phyloP scores from a whole-genome alignment of 2,797 vertebrate genomes.

The Cichlasoma orientale region DNA sequence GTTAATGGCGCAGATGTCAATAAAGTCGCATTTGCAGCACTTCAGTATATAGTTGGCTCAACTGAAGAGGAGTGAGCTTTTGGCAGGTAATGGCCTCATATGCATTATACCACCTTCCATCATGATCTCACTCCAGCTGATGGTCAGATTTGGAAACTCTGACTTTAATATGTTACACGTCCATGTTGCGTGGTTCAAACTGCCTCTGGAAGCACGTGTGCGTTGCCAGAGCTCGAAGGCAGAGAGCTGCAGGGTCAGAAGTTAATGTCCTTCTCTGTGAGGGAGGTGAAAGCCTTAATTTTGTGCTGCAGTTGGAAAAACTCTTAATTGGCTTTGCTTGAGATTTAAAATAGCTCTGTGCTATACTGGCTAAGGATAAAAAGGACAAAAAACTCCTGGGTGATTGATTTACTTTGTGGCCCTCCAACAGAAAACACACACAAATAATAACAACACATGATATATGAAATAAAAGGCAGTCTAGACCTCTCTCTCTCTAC shows the following conservation, averaged over 20 bases:
- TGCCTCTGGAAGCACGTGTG: neutral
- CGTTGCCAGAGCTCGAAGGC: neutral
- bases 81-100: neutral
- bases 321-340: neutral
- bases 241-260: neutral
- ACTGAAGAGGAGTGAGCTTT: neutral
- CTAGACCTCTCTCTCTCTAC: neutral
- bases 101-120: accelerated
- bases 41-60: neutral
- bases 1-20: neutral
- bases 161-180: accelerated
- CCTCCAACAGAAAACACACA: neutral
- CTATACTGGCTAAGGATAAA: neutral
- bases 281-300: neutral
- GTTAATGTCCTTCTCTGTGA: neutral
- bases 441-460: neutral
- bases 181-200: neutral
- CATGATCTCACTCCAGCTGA: accelerated
- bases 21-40: neutral
- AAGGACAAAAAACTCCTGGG: neutral
- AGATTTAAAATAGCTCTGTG: neutral
- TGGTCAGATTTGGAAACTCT: neutral
- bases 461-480: neutral
- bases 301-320: neutral
- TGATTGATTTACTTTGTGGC: neutral